Percentiles rank a stretch among this genome's conserved stretches.
These are phyloP conservation scores for Isoperla grammatica DNA, from an alignment of 2,888 invertebrate species.

Conservation along the genomic window DNA sequence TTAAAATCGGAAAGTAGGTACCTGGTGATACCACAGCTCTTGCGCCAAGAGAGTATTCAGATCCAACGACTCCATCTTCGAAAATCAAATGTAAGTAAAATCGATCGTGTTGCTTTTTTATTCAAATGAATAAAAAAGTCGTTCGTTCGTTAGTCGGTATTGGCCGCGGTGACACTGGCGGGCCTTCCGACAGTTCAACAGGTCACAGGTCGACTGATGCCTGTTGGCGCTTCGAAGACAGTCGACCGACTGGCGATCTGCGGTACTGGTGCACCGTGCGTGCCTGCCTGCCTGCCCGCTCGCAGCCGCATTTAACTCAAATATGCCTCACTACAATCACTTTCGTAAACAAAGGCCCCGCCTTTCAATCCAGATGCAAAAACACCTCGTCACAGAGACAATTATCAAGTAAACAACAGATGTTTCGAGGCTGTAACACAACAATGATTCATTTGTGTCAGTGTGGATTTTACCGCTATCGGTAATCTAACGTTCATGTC, in stretches of 20 bases:
- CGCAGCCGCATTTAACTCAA: too few relatives aligned
- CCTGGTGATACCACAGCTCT: slow-evolving; percentile 80
- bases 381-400: too few relatives aligned
- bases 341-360: too few relatives aligned
- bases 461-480: too few relatives aligned
- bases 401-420: too few relatives aligned
- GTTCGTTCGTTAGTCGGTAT: slow-evolving; percentile 28
- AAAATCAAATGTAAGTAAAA: slow-evolving; percentile 7
- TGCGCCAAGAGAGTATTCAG: slow-evolving; percentile 78
- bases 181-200: neutral
- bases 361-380: too few relatives aligned
- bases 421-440: too few relatives aligned
- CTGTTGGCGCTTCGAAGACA: neutral
- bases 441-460: too few relatives aligned
- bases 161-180: neutral
- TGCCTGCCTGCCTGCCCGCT: too few relatives aligned
- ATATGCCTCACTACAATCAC: too few relatives aligned
- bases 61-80: slow-evolving; percentile 70
- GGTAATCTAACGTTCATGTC: too few relatives aligned
- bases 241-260: slow-evolving; percentile 4
- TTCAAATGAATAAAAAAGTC: slow-evolving; percentile 20
- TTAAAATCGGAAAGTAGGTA: slow-evolving; percentile 39
- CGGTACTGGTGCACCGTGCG: neutral
- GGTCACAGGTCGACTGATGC: neutral
- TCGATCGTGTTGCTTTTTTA: slow-evolving; percentile 20